Evolutionary conservation across 2,888 invertebrate species (phyloP).

Genomic region (Acanthosepion pharaonis): DNA sequence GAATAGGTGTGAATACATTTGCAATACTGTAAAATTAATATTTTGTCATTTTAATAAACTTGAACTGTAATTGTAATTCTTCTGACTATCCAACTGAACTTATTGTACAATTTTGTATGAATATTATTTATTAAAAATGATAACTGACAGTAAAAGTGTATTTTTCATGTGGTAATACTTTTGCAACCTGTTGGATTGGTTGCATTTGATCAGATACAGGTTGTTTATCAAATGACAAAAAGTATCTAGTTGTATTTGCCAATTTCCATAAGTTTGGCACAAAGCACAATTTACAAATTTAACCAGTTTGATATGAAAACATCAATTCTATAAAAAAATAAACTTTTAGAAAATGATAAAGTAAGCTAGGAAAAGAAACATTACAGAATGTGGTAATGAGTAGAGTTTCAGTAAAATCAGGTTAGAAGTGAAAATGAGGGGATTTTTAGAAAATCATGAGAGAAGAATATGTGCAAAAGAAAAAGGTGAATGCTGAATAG

Average conservation of each 20-base stretch:
- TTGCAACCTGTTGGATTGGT: background rate
- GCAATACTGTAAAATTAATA: too few species aligned
- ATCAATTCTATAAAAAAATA: background rate
- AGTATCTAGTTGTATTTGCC: background rate
- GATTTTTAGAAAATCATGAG: background rate
- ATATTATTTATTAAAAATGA: too few species aligned
- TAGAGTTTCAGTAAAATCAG: background rate
- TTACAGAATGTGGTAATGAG: background rate
- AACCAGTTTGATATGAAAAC: background rate
- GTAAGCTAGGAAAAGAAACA: background rate
- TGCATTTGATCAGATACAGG: background rate
- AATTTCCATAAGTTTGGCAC: background rate
- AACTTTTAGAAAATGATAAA: background rate
- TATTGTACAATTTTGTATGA: too few species aligned
- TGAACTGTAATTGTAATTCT: too few species aligned
- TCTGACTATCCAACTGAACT: too few species aligned
- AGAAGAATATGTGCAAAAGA: background rate
- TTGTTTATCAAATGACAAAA: background rate
- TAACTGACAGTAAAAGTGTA: too few species aligned
- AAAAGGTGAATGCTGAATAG: background rate
- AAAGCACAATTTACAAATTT: background rate
- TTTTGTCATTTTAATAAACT: too few species aligned
- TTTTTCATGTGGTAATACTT: too few species aligned
- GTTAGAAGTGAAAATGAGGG: background rate
- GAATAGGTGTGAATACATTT: too few species aligned